Evolutionary conservation across 2,797 vertebrate species (phyloP).

Genomic region (Lophius americanus): DNA sequence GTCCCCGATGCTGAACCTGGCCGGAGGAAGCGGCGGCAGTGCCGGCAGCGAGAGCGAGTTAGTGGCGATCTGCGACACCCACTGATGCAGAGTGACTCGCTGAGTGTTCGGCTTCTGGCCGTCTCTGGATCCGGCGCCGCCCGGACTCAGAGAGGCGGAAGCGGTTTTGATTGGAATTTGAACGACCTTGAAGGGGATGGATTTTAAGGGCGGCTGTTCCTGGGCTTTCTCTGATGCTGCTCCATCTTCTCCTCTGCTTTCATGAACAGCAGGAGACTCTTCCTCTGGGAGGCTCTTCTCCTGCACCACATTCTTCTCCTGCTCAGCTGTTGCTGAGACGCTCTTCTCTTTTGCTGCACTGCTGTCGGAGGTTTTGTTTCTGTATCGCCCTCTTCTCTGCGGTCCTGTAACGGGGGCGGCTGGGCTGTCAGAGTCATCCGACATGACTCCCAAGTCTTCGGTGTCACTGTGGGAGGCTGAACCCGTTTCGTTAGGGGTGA

Average conservation of each 20-base stretch:
- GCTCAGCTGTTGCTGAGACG: background rate
- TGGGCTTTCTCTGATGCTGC: slow-evolving; percentile 35
- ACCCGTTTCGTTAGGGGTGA: slow-evolving; percentile 19
- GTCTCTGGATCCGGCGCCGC: slow-evolving; percentile 37
- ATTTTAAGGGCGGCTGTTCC: slow-evolving; percentile 41
- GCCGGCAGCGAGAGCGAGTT: slow-evolving; percentile 80
- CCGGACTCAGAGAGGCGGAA: slow-evolving; percentile 28
- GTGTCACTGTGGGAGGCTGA: slow-evolving; percentile 50
- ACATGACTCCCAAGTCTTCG: slow-evolving; percentile 61
- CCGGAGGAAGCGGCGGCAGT: slow-evolving; percentile 70
- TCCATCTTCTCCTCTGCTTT: slow-evolving; percentile 12
- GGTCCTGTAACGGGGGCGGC: background rate
- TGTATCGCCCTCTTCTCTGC: slow-evolving; percentile 8
- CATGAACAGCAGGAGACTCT: background rate
- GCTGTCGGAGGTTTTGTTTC: slow-evolving; percentile 9
- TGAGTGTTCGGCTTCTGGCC: slow-evolving; percentile 67
- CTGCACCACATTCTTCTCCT: background rate
- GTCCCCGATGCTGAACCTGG: slow-evolving; percentile 20
- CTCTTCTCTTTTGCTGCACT: slow-evolving; percentile 28
- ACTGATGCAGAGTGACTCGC: slow-evolving; percentile 81
- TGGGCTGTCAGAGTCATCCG: slow-evolving; percentile 53
- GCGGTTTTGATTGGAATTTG: slow-evolving; percentile 42
- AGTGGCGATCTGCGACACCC: slow-evolving; percentile 82
- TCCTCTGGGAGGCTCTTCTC: slow-evolving; percentile 31
- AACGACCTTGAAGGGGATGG: slow-evolving; percentile 67